Evolutionary conservation across 2,113 vertebrate species (phyloP).

Genomic region (Bubalus kerabau): DNA sequence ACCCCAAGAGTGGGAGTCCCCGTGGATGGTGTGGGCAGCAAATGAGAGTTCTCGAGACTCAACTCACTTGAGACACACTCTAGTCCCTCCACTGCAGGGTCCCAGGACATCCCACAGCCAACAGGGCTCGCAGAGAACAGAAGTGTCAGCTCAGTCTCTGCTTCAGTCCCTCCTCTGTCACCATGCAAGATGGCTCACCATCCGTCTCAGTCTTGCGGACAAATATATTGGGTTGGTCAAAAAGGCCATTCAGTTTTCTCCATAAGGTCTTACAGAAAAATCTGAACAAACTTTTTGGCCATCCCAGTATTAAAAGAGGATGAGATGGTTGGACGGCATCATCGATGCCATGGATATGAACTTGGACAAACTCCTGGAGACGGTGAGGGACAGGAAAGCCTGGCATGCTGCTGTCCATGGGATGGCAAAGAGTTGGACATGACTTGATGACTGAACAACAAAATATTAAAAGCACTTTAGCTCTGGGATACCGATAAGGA

Average conservation of each 20-base stretch:
- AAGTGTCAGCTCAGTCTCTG: accelerated
- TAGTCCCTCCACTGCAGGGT: accelerated
- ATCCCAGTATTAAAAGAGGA: neutral
- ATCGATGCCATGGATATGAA: neutral
- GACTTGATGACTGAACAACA: neutral
- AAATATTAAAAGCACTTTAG: neutral
- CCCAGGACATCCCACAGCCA: neutral
- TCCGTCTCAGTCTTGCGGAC: neutral
- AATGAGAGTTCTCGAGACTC: neutral
- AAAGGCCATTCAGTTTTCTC: neutral
- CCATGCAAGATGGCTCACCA: neutral
- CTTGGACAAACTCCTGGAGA: neutral
- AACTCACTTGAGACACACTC: too few species aligned
- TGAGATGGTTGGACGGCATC: neutral
- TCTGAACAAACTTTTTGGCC: neutral
- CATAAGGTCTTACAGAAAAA: neutral
- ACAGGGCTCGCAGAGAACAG: accelerated
- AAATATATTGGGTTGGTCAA: neutral
- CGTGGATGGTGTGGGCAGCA: accelerated
- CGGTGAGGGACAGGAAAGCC: neutral
- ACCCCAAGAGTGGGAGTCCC: neutral
- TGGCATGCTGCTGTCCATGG: neutral
- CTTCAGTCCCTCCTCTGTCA: neutral
- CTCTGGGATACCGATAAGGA: neutral
- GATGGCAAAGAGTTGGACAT: neutral